phyloP scores from a whole-genome alignment of 2,797 vertebrate species.

The Xiphorhynchus erythropygius region DNA sequence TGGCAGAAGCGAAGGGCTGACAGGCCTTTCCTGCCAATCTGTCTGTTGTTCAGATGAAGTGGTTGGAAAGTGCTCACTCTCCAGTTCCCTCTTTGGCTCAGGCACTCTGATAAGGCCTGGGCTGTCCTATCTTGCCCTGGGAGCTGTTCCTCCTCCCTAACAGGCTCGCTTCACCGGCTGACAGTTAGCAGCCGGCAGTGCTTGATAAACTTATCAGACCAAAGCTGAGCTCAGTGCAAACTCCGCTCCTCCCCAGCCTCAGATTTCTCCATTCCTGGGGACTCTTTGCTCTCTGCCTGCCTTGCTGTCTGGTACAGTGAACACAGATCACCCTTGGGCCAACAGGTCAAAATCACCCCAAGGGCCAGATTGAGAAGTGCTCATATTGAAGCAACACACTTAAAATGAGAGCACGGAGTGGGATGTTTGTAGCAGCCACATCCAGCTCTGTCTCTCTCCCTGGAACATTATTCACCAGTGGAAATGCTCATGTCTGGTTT shows the following conservation, averaged over 20 bases:
- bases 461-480: not conserved
- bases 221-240: slow-evolving; percentile 45
- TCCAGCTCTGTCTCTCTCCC: not conserved
- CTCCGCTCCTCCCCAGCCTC: slow-evolving; percentile 69
- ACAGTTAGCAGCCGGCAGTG: slow-evolving; percentile 85
- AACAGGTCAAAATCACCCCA: slow-evolving; percentile 1
- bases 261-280: slow-evolving; percentile 78
- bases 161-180: slow-evolving; percentile 67
- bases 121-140: slow-evolving; percentile 79
- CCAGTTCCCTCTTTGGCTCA: slow-evolving; percentile 54
- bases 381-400: not conserved
- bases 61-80: slow-evolving; percentile 42
- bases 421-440: not conserved
- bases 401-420: not conserved
- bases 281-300: not conserved
- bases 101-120: slow-evolving; percentile 73
- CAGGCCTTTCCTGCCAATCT: slow-evolving; percentile 74
- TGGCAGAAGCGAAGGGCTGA: not conserved
- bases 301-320: not conserved
- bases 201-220: slow-evolving; percentile 90
- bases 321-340: not conserved
- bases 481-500: not conserved
- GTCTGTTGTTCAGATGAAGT: slow-evolving; percentile 63
- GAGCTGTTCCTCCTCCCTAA: slow-evolving; percentile 57
- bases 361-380: slow-evolving; percentile 25